Evolutionary conservation across 2,888 invertebrate species (phyloP).

Genomic region (Idaea aversata): DNA sequence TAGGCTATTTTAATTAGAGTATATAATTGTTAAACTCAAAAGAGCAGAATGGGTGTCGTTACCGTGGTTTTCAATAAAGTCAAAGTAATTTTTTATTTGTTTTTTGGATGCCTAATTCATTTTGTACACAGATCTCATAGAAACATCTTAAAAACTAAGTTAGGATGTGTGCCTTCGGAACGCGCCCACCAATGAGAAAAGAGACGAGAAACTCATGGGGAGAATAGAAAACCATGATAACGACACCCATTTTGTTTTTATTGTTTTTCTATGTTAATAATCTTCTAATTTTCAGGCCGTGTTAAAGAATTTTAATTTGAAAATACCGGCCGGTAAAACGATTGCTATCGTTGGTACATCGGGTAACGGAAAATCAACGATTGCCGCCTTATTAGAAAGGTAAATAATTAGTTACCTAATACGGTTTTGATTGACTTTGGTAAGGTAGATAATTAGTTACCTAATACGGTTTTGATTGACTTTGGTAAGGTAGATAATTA

Average conservation of each 20-base stretch:
- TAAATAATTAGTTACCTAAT: conserved; percentile 40
- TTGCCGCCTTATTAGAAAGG: conserved; percentile 93
- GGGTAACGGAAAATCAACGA: conserved; percentile 97
- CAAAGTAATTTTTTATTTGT: too few relatives aligned
- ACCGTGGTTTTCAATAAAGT: neutral
- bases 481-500: conserved; percentile 45
- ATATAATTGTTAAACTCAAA: too few relatives aligned
- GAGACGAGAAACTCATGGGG: too few relatives aligned
- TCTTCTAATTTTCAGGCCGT: conserved; percentile 78
- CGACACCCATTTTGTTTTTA: neutral
- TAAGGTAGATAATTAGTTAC: conserved; percentile 46
- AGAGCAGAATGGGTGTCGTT: neutral
- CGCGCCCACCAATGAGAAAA: too few relatives aligned
- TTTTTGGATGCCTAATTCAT: too few relatives aligned
- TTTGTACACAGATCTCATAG: too few relatives aligned
- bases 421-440: neutral
- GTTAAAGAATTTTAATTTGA: conserved; percentile 90
- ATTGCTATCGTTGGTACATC: conserved; percentile 96
- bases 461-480: neutral
- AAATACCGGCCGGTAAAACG: conserved; percentile 91
- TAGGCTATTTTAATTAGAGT: neutral
- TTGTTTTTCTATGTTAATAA: too few relatives aligned
- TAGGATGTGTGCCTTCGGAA: too few relatives aligned
- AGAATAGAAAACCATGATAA: neutral
- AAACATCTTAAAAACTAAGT: too few relatives aligned